phyloP scores from a whole-genome alignment of 1,140 invertebrate genomes.

The Drosophila mojavensis region DNA sequence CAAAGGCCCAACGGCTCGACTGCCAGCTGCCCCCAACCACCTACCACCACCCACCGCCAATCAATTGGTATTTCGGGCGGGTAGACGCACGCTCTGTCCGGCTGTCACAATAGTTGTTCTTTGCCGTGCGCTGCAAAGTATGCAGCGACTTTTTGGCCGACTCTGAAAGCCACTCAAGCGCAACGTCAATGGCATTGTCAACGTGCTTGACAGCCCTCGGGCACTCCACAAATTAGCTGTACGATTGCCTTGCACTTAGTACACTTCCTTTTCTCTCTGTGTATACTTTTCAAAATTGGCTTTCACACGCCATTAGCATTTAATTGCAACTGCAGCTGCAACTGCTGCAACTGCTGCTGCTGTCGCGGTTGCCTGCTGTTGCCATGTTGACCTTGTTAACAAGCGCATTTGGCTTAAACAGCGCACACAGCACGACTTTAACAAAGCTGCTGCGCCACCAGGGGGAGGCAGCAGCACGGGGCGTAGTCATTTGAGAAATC shows the following conservation, averaged over 20 bases:
- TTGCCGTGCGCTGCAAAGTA: conserved; percentile 38
- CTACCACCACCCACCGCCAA: conserved; percentile 6
- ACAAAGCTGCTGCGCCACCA: conserved; percentile 3
- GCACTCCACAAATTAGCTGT: conserved; percentile 72
- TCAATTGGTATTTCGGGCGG: conserved; percentile 27
- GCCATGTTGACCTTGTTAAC: conserved; percentile 68
- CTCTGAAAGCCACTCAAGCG: conserved; percentile 57
- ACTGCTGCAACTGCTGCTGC: conserved; percentile 2
- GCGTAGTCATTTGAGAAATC: conserved; percentile 61
- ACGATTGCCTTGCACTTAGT: conserved; percentile 73
- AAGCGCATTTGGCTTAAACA: conserved; percentile 70
- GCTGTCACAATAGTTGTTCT: conserved; percentile 16
- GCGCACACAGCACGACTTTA: conserved; percentile 39
- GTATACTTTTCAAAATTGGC: conserved; percentile 79
- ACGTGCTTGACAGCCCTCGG: neutral
- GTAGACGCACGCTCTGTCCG: neutral
- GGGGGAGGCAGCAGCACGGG: neutral
- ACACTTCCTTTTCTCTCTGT: conserved; percentile 60
- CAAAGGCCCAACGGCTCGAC: conserved; percentile 27
- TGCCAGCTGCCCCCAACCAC: neutral
- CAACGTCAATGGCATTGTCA: conserved; percentile 56
- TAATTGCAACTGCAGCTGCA: conserved; percentile 55
- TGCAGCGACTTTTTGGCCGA: conserved; percentile 60
- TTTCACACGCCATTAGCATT: conserved; percentile 81
- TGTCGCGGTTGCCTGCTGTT: neutral